A percentile compares a stretch with the other conserved stretches of the same genome.
Evolutionary conservation across 2,797 vertebrate genomes (phyloP).

Genomic region (Neoniphon sammara): DNA sequence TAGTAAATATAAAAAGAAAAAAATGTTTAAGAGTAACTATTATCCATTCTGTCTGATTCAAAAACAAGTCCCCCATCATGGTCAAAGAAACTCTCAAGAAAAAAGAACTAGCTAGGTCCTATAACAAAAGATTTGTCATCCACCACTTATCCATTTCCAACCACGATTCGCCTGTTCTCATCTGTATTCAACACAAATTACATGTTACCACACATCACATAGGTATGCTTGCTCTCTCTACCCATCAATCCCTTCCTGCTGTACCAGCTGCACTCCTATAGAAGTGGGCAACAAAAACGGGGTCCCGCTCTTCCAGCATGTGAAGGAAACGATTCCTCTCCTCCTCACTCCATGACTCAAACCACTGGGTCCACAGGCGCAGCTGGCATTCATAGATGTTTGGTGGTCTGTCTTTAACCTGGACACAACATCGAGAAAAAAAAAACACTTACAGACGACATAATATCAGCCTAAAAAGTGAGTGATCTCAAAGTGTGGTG

Average conservation of each 20-base stretch:
- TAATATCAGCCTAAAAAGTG: neutral
- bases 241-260: slow-evolving; percentile 83
- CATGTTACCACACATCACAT: neutral
- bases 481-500: too few species aligned
- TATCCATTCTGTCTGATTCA: slow-evolving; percentile 2
- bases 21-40: too few species aligned
- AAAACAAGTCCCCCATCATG: slow-evolving; percentile 8
- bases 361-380: slow-evolving; percentile 93
- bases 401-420: slow-evolving; percentile 85
- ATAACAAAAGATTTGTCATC: slow-evolving; percentile 6
- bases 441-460: neutral
- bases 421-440: neutral
- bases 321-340: slow-evolving; percentile 90
- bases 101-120: neutral
- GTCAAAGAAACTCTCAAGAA: slow-evolving; percentile 1
- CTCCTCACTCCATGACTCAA: slow-evolving; percentile 90
- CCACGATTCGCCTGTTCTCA: too few species aligned
- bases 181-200: slow-evolving; percentile 8
- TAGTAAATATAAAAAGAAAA: neutral
- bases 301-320: slow-evolving; percentile 85
- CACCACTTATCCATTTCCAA: too few species aligned
- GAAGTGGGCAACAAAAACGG: slow-evolving; percentile 86
- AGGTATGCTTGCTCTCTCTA: neutral
- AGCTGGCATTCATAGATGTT: slow-evolving; percentile 94
- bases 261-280: slow-evolving; percentile 87